phyloP scores from a whole-genome alignment of 2,113 vertebrate species.

The Tylochromis polylepis region DNA sequence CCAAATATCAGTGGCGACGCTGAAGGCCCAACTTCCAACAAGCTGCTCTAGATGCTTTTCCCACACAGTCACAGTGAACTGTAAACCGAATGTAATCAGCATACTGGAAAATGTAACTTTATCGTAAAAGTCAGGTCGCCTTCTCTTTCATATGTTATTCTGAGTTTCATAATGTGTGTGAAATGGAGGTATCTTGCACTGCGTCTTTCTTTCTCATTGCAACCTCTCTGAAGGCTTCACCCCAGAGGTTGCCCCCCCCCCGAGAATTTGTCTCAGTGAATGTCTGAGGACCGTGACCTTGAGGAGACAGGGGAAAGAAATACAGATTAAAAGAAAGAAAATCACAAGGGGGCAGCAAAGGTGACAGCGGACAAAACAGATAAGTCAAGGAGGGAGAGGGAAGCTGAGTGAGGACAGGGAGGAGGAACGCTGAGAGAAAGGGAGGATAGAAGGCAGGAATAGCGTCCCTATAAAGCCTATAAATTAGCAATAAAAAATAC shows the following conservation, averaged over 20 bases:
- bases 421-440: background rate
- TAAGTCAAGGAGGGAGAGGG: background rate
- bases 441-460: background rate
- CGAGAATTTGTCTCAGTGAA: constrained; percentile 36
- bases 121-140: background rate
- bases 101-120: background rate
- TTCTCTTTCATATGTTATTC: background rate
- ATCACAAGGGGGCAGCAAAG: constrained; percentile 25
- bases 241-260: background rate
- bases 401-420: background rate
- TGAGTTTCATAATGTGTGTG: background rate
- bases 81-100: background rate
- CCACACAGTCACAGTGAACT: background rate
- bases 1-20: background rate
- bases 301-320: constrained; percentile 31
- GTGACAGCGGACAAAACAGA: constrained; percentile 27
- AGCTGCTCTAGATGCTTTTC: background rate
- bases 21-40: background rate
- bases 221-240: constrained; percentile 3
- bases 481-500: background rate
- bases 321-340: constrained; percentile 30
- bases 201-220: background rate
- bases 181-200: background rate
- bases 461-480: background rate
- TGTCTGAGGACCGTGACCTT: constrained; percentile 58